A percentile compares a stretch with the other conserved stretches of the same genome.
Conservation (phyloP, 1,140 invertebrate genomes). For the Zaprionus tsacasi region DNA sequence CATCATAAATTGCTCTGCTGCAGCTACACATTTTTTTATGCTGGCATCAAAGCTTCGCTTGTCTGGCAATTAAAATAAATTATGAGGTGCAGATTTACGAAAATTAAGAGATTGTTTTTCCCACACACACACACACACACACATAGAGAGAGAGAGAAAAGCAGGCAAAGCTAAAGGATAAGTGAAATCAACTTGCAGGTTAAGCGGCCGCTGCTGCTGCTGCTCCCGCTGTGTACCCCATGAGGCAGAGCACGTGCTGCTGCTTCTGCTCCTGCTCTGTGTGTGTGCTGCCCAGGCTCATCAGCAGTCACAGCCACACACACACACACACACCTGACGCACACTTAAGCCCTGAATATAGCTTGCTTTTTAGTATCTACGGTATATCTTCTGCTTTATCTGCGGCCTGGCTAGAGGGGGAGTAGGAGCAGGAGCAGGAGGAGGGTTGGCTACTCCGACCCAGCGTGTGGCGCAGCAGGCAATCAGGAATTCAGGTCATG, state of each 20-base stretch:
- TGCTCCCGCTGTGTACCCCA: conserved; percentile 19
- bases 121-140: conserved; percentile 44
- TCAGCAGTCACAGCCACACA: conserved; percentile 70
- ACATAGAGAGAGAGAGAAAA: conserved; percentile 2
- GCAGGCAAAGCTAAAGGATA: conserved; percentile 59
- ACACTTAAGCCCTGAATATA: conserved; percentile 42
- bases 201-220: conserved; percentile 43
- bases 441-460: conserved; percentile 18
- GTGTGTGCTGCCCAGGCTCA: conserved; percentile 39
- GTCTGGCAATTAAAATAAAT: conserved; percentile 83
- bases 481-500: conserved; percentile 84
- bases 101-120: conserved; percentile 83
- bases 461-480: conserved; percentile 21
- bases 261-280: conserved; percentile 26
- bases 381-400: not conserved
- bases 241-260: conserved; percentile 60
- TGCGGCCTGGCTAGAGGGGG: not conserved
- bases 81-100: conserved; percentile 84
- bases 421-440: not conserved
- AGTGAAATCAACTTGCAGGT: conserved; percentile 81
- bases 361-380: conserved; percentile 62
- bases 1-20: conserved; percentile 77
- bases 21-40: conserved; percentile 69
- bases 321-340: conserved; percentile 59
- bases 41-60: conserved; percentile 32